Evolutionary conservation across 2,888 invertebrate species (phyloP).

Genomic region (Eupithecia tripunctaria): DNA sequence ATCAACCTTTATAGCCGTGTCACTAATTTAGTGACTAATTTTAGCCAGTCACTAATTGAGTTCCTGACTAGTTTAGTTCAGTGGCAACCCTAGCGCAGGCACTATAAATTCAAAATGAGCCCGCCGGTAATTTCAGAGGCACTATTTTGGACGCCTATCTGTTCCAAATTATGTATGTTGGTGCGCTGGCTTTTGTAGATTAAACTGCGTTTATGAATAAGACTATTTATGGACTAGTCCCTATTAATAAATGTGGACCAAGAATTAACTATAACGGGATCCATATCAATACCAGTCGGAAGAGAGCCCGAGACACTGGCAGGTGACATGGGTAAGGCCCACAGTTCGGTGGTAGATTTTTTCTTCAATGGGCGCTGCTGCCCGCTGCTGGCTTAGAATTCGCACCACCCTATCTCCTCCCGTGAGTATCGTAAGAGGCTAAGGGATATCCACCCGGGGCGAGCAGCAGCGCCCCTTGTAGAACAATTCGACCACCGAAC

Average conservation of each 20-base stretch:
- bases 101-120: slow-evolving; percentile 38
- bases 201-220: neutral
- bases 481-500: too few relatives aligned
- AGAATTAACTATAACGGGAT: too few relatives aligned
- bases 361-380: too few relatives aligned
- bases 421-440: too few relatives aligned
- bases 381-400: too few relatives aligned
- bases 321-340: too few relatives aligned
- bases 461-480: too few relatives aligned
- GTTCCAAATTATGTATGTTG: slow-evolving; percentile 24
- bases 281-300: too few relatives aligned
- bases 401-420: too few relatives aligned
- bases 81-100: slow-evolving; percentile 22
- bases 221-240: neutral
- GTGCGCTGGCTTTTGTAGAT: neutral
- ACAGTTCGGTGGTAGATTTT: too few relatives aligned
- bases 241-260: neutral
- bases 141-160: slow-evolving; percentile 34
- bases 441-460: too few relatives aligned
- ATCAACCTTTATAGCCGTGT: neutral
- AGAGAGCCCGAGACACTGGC: too few relatives aligned
- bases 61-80: neutral
- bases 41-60: slow-evolving; percentile 4
- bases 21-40: slow-evolving; percentile 1
- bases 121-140: slow-evolving; percentile 31